Evolutionary conservation across 2,797 vertebrate species (phyloP).

Genomic region (Malurus leucopterus): DNA sequence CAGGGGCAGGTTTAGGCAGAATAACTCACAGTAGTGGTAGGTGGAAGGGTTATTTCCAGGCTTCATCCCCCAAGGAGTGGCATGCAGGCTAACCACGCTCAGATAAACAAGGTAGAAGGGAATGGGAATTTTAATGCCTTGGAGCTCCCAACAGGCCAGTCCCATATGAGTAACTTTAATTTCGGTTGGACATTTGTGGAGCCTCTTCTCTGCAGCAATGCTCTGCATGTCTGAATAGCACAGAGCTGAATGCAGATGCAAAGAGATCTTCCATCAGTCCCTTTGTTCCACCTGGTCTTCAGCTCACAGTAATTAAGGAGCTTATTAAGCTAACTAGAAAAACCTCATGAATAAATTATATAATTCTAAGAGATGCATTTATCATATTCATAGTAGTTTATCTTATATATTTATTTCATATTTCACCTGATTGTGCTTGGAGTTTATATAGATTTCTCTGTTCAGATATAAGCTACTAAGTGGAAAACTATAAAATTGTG

Average conservation of each 20-base stretch:
- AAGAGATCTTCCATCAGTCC: slow-evolving; percentile 1
- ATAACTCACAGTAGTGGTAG: neutral
- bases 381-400: neutral
- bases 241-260: neutral
- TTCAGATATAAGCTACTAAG: neutral
- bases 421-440: neutral
- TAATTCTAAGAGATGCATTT: neutral
- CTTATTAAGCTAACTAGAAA: slow-evolving; percentile 5
- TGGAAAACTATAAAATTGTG: neutral
- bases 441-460: neutral
- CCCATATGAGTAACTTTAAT: neutral
- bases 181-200: neutral
- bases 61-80: neutral
- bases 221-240: neutral
- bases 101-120: neutral
- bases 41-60: neutral
- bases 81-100: neutral
- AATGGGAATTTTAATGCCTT: neutral
- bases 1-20: neutral
- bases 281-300: slow-evolving; percentile 5
- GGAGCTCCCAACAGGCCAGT: neutral
- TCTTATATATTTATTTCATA: neutral
- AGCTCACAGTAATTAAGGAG: neutral
- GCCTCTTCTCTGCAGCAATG: neutral
- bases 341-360: neutral